A percentile compares a stretch with the other conserved stretches of the same genome.
These are phyloP conservation scores for Smithornis capensis DNA, from an alignment of 2,113 vertebrate species.

Conservation along the genomic window DNA sequence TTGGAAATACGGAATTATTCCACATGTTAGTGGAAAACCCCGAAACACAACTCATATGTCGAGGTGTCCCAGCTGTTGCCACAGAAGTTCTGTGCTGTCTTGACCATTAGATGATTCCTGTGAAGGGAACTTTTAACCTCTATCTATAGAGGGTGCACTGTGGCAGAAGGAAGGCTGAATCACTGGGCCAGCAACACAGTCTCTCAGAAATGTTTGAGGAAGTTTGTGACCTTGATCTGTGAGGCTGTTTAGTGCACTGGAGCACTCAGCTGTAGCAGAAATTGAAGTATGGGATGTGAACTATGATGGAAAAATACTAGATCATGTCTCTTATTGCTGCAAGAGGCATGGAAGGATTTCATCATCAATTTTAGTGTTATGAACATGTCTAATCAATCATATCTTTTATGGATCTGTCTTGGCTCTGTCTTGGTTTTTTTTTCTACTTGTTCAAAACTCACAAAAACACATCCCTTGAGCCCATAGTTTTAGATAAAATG, in stretches of 20 bases:
- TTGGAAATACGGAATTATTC: slow-evolving; percentile 1
- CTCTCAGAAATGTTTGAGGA: background rate
- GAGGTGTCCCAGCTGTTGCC: background rate
- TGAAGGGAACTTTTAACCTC: background rate
- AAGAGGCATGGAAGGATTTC: background rate
- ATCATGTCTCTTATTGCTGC: background rate
- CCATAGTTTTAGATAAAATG: background rate
- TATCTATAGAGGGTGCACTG: slow-evolving; percentile 14
- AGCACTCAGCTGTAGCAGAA: background rate
- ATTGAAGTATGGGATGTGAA: background rate
- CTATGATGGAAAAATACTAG: background rate
- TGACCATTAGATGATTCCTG: background rate
- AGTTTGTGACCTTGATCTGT: background rate
- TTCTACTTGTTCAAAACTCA: background rate
- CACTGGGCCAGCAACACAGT: background rate
- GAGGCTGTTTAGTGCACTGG: background rate
- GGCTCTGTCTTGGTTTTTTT: background rate
- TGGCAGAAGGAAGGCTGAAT: background rate
- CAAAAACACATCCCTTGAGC: background rate
- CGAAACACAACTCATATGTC: background rate
- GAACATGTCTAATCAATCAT: background rate
- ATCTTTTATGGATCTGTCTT: background rate
- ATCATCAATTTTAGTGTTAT: background rate
- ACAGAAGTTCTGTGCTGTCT: background rate
- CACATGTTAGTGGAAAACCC: background rate